Evolutionary conservation across 2,797 vertebrate genomes (phyloP).

Genomic region (Thamnophis elegans): DNA sequence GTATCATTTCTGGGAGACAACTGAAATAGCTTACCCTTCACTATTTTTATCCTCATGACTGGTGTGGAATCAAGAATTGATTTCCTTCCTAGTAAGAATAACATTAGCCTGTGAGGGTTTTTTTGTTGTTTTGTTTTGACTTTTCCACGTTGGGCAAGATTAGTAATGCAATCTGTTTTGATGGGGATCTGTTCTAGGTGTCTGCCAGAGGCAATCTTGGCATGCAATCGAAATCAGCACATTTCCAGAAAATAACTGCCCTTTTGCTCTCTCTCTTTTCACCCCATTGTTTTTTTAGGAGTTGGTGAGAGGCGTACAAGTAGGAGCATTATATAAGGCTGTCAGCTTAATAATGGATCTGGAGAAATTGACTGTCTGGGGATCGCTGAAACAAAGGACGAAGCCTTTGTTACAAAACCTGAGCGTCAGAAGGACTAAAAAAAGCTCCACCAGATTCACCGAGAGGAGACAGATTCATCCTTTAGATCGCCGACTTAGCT

Average conservation of each 20-base stretch:
- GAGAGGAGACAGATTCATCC: conserved; percentile 46
- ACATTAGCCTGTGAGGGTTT: conserved; percentile 45
- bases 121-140: not conserved
- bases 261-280: conserved; percentile 32
- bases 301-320: not conserved
- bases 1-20: not conserved
- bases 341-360: conserved; percentile 69
- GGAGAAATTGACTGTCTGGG: conserved; percentile 76
- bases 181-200: conserved; percentile 45
- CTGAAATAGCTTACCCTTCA: conserved; percentile 3
- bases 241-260: conserved; percentile 46
- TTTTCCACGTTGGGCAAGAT: conserved; percentile 8
- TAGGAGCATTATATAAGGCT: not conserved
- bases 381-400: conserved; percentile 74
- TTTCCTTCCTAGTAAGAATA: conserved; percentile 53
- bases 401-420: conserved; percentile 71
- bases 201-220: conserved; percentile 49
- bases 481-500: conserved; percentile 71
- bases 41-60: conserved; percentile 9
- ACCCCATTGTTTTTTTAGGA: conserved; percentile 40
- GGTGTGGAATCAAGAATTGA: conserved; percentile 35
- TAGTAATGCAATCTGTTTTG: conserved; percentile 37
- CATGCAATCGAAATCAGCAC: conserved; percentile 39
- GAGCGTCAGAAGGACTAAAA: conserved; percentile 68
- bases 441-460: conserved; percentile 56